These are phyloP conservation scores for Stictonetta naevosa DNA, from an alignment of 2,113 vertebrate species.

Conservation along the genomic window DNA sequence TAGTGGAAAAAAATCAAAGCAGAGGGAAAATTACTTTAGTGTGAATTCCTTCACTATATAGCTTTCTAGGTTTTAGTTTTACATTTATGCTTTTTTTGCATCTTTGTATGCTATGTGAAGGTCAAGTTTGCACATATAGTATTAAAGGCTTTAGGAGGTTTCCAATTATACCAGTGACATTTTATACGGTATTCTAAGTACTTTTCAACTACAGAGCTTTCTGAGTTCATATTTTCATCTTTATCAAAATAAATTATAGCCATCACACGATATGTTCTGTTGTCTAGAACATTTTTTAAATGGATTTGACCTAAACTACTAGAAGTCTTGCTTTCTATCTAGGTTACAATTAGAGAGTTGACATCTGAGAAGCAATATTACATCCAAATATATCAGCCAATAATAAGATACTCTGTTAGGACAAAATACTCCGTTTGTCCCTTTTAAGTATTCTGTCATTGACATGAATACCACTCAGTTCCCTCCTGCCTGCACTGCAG, in stretches of 20 bases:
- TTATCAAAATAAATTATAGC: not conserved
- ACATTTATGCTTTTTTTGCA: not conserved
- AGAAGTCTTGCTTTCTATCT: not conserved
- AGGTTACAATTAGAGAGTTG: not conserved
- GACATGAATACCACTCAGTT: not conserved
- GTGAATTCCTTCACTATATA: not conserved
- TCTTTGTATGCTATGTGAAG: not conserved
- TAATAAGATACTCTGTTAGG: not conserved
- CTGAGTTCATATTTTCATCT: not conserved
- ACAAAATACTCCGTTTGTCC: not conserved
- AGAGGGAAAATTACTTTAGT: not conserved
- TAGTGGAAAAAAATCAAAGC: not conserved
- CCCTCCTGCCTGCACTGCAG: not conserved
- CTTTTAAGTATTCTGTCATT: not conserved
- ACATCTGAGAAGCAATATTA: not conserved
- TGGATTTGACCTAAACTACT: not conserved
- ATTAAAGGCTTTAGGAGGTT: not conserved
- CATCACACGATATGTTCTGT: not conserved
- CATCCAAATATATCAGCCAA: not conserved
- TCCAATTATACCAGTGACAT: not conserved
- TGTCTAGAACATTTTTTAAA: not conserved
- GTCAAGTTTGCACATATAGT: not conserved
- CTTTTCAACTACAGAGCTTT: not conserved
- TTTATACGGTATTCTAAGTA: not conserved
- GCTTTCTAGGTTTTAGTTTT: not conserved